Evolutionary conservation across 1,140 invertebrate species (phyloP), one percentile per base, ranked within the genome.

Genomic region (Dreissena rostriformis): DNA sequence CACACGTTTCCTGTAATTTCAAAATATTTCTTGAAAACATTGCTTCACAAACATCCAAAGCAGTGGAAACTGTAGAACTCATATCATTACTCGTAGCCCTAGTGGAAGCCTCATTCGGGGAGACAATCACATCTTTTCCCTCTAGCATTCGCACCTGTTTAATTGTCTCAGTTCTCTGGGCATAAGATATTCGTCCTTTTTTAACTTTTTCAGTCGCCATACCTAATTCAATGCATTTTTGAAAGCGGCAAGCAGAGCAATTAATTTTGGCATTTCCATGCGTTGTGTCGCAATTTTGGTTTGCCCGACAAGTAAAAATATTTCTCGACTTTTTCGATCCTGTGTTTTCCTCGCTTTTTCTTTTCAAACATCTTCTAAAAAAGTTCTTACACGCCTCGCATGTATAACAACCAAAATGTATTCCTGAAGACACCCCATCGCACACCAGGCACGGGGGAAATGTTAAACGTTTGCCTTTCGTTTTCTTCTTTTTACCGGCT

Each of bases 321-420:
- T 39, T 8, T 8, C 39, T 39, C 39, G 39, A 39, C 39, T 39
- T 39, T 39, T 39, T 39, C 39, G 8, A 39, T 39, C 39, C 39
- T 39, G 8, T 39, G 39, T 39, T 39, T 39, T 39, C 39, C 39
- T 39, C 39, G 39, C 39, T 2, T 39, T 39, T 39, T 39, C 88
- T 87, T n/a, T 86, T 78, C 29, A 93, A 78, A 87, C 88, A 90
- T 53, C 91, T 77, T 52, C 91, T 71, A 79, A 92, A 93, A 82
- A 93, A 93, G 19, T 90, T 91, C 89, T 94, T 94, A 87, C 94
- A 94, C 28, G 94, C 94, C 74, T 94, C 94, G 84, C 94, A 94
- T 0, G 93, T 93, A 55, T 93, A 91, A 15, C 93, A 94, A 24
- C 94, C 94, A 88, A 95, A 95, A 87, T 95, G 94, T 28, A 93